A percentile compares a stretch with the other conserved stretches of the same genome.
These are phyloP conservation scores for Aix galericulata DNA, from an alignment of 2,113 vertebrate genomes.

Conservation along the genomic window DNA sequence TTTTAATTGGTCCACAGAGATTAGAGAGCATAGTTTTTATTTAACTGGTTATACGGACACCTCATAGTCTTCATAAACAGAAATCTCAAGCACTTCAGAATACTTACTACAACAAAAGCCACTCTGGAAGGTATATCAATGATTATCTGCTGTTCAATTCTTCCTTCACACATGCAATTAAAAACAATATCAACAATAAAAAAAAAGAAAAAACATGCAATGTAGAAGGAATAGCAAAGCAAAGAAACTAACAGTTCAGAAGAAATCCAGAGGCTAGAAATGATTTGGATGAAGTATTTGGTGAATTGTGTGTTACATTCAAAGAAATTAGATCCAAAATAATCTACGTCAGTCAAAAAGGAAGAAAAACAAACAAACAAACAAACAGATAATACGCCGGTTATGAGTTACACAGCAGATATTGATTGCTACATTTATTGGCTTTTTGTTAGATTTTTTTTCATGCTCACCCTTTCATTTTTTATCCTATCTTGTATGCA, in stretches of 20 bases:
- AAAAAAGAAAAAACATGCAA: background rate
- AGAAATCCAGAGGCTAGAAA: background rate
- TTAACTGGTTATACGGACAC: background rate
- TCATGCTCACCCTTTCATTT: background rate
- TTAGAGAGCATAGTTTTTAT: background rate
- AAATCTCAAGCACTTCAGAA: background rate
- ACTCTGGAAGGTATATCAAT: background rate
- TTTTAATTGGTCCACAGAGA: background rate
- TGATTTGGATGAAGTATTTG: background rate
- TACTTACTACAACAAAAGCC: background rate
- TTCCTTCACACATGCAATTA: background rate
- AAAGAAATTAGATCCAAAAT: background rate
- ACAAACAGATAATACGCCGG: background rate
- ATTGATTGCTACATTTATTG: background rate
- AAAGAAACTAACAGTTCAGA: background rate
- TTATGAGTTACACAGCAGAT: background rate
- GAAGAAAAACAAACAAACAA: background rate
- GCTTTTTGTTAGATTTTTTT: background rate
- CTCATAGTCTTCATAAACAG: background rate
- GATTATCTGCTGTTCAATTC: background rate
- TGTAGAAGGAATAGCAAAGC: background rate
- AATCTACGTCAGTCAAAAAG: rapidly evolving
- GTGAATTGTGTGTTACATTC: background rate
- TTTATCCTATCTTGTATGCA: background rate
- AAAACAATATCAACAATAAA: background rate